These are phyloP conservation scores for Drosophila repleta DNA, from an alignment of 1,140 invertebrate species.

Conservation along the genomic window DNA sequence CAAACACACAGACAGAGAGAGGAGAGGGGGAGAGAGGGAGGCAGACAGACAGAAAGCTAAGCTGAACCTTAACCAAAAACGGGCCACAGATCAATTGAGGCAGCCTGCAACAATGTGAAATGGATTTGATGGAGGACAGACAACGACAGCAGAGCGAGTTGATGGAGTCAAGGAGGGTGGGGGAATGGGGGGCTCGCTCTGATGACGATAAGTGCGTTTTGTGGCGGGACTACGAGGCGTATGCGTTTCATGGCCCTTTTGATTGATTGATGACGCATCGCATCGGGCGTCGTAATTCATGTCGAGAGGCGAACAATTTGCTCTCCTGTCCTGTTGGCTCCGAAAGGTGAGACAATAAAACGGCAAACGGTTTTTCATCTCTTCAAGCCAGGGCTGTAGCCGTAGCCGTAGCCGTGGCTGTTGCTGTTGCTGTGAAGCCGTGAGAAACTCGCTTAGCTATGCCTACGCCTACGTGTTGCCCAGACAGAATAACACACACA, in stretches of 20 bases:
- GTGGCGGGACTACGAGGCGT: slow-evolving; percentile 61
- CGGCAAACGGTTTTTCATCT: slow-evolving; percentile 28
- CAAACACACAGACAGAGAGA: slow-evolving; percentile 13
- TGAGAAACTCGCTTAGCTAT: slow-evolving; percentile 35
- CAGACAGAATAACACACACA: slow-evolving; percentile 17
- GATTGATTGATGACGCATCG: slow-evolving; percentile 73
- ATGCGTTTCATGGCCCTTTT: slow-evolving; percentile 40
- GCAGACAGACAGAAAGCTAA: background rate
- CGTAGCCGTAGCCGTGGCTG: slow-evolving; percentile 11
- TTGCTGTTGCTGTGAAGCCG: slow-evolving; percentile 13
- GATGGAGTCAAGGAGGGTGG: background rate
- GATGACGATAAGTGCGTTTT: slow-evolving; percentile 63
- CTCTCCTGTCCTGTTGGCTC: slow-evolving; percentile 27
- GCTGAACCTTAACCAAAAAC: slow-evolving; percentile 22
- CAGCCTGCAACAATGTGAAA: slow-evolving; percentile 25
- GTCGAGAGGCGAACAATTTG: slow-evolving; percentile 71
- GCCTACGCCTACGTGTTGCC: slow-evolving; percentile 43
- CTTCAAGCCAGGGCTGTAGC: slow-evolving; percentile 22
- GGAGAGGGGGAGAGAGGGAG: background rate
- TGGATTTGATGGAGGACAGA: slow-evolving; percentile 20
- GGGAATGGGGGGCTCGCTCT: too few species aligned
- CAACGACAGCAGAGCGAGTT: background rate
- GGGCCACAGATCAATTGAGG: slow-evolving; percentile 43
- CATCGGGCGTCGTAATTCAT: slow-evolving; percentile 72
- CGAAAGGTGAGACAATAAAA: slow-evolving; percentile 60